Conservation (phyloP, 2,113 vertebrate species). For the Hystrix brachyura region DNA sequence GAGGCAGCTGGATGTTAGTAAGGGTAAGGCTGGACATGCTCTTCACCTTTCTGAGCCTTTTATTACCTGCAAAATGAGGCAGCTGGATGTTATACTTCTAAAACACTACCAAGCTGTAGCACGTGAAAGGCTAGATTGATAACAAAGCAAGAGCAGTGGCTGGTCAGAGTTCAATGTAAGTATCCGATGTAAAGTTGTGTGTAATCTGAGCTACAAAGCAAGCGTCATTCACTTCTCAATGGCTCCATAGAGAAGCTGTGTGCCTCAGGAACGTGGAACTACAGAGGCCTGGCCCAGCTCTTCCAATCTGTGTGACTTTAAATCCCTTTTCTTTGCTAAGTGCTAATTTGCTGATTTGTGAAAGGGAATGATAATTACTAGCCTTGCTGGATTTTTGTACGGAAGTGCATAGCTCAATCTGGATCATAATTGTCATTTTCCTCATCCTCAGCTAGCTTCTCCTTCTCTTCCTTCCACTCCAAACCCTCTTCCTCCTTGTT, state of each 20-base stretch:
- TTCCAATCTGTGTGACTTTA: not conserved
- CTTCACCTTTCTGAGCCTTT: not conserved
- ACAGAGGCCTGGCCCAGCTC: too few species aligned
- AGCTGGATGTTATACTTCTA: accelerated
- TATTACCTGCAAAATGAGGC: not conserved
- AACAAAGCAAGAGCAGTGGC: not conserved
- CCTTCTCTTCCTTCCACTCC: not conserved
- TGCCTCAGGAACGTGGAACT: not conserved
- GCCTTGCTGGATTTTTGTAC: not conserved
- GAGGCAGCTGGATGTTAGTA: accelerated
- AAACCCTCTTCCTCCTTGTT: too few species aligned
- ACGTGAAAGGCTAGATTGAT: not conserved
- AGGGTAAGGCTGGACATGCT: not conserved
- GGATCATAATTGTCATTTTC: not conserved
- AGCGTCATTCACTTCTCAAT: not conserved
- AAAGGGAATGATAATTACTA: not conserved
- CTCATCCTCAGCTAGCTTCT: not conserved
- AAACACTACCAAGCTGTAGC: accelerated
- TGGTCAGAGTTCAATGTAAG: not conserved
- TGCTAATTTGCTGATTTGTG: not conserved
- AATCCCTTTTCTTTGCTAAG: not conserved
- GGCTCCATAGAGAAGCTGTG: not conserved
- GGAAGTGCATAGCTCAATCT: not conserved
- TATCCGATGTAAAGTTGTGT: not conserved
- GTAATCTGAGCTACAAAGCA: not conserved